phyloP scores from a whole-genome alignment of 2,797 vertebrate species.

The Oreortyx pictus region DNA sequence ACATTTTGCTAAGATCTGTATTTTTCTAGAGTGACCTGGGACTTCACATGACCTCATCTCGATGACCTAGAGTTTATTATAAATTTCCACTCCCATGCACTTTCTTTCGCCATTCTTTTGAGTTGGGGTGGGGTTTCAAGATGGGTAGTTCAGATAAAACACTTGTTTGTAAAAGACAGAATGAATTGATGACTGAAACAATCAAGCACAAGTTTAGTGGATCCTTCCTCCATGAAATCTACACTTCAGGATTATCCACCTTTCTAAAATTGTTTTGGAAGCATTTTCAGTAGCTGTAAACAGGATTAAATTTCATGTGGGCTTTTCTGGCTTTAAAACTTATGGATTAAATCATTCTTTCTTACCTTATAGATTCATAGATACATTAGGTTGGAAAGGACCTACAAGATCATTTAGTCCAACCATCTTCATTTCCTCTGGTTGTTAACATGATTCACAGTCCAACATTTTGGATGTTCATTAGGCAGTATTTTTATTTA shows the following conservation, averaged over 20 bases:
- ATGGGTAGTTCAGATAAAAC: neutral
- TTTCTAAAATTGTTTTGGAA: neutral
- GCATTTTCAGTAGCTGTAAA: neutral
- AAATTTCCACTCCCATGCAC: neutral
- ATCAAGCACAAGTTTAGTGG: neutral
- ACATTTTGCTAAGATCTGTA: rapidly evolving
- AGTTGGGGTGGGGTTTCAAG: neutral
- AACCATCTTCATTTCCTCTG: neutral
- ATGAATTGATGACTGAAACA: neutral
- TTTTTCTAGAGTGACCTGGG: neutral
- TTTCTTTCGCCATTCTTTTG: neutral
- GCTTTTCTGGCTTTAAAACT: neutral
- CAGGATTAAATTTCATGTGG: neutral
- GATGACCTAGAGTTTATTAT: neutral
- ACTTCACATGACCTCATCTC: neutral
- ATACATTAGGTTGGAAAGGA: too few species aligned
- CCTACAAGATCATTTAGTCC: too few species aligned
- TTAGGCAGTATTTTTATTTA: neutral
- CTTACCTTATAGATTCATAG: neutral
- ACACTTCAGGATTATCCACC: neutral
- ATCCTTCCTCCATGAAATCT: neutral
- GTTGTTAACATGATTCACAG: neutral
- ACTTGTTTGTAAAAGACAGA: neutral
- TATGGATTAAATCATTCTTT: neutral
- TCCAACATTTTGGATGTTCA: neutral